phyloP scores from a whole-genome alignment of 2,113 vertebrate species.

The Tenebrosternarchus preto region DNA sequence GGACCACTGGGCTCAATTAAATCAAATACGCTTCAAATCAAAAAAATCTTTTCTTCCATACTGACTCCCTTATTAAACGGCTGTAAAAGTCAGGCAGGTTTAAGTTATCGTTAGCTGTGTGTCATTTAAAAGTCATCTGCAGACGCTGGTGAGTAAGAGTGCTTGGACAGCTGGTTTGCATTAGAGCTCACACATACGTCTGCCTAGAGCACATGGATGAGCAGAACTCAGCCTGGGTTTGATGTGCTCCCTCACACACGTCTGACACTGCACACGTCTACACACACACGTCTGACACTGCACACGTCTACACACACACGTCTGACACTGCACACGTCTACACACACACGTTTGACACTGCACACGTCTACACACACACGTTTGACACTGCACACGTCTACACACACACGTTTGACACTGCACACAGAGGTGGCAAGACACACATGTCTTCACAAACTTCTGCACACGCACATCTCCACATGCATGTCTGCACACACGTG shows the following conservation, averaged over 20 bases:
- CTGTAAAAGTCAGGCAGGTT: conserved; percentile 26
- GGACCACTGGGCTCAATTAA: neutral
- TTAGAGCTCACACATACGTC: conserved; percentile 47
- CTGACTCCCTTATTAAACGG: neutral
- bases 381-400: too few species aligned
- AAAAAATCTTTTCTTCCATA: neutral
- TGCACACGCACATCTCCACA: too few species aligned
- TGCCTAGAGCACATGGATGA: conserved; percentile 45
- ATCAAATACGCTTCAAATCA: neutral
- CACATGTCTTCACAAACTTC: too few species aligned
- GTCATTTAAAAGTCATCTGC: conserved; percentile 50
- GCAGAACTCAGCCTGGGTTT: conserved; percentile 13
- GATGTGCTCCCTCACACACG: conserved; percentile 8
- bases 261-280: neutral
- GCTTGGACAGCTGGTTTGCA: conserved; percentile 37
- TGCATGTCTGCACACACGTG: too few species aligned
- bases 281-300: too few species aligned
- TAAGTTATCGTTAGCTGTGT: conserved; percentile 31
- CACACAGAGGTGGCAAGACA: too few species aligned
- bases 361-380: too few species aligned
- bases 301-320: too few species aligned
- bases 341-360: too few species aligned
- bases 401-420: too few species aligned
- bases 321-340: too few species aligned
- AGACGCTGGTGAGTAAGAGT: conserved; percentile 41